phyloP scores from a whole-genome alignment of 2,113 vertebrate species.

The Hippolais icterina region DNA sequence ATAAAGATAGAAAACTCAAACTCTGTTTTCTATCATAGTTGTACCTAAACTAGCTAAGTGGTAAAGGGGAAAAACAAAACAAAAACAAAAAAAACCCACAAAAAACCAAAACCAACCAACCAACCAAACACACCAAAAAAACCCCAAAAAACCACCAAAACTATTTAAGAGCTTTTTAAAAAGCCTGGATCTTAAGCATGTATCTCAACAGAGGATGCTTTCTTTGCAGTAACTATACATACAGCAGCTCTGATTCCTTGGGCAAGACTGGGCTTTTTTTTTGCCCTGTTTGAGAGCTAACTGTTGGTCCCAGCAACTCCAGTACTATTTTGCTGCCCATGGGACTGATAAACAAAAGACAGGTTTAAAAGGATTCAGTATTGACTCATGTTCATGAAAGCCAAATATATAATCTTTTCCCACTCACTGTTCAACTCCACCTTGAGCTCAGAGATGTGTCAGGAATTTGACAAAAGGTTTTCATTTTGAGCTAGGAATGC shows the following conservation, averaged over 20 bases:
- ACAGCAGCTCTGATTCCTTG: background rate
- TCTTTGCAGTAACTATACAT: background rate
- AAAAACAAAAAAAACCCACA: too few species aligned
- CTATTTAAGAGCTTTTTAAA: background rate
- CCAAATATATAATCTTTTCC: background rate
- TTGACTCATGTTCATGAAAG: background rate
- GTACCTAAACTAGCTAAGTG: background rate
- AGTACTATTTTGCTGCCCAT: background rate
- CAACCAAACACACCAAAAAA: background rate
- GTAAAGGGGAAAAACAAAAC: background rate
- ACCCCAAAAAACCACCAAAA: background rate
- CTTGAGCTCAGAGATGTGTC: background rate
- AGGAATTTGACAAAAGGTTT: background rate
- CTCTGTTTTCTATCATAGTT: background rate
- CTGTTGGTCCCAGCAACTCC: background rate
- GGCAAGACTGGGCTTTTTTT: background rate
- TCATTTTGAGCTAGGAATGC: background rate
- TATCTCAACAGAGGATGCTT: background rate
- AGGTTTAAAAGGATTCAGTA: background rate
- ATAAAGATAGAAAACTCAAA: background rate
- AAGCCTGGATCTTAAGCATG: background rate
- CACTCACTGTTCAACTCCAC: background rate
- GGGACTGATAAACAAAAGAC: background rate
- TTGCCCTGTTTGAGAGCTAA: background rate
- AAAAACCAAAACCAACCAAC: too few species aligned